Evolutionary conservation across 2,888 invertebrate species (phyloP), one percentile per base, ranked within the genome.

Genomic region (Lasioglossum calceatum): DNA sequence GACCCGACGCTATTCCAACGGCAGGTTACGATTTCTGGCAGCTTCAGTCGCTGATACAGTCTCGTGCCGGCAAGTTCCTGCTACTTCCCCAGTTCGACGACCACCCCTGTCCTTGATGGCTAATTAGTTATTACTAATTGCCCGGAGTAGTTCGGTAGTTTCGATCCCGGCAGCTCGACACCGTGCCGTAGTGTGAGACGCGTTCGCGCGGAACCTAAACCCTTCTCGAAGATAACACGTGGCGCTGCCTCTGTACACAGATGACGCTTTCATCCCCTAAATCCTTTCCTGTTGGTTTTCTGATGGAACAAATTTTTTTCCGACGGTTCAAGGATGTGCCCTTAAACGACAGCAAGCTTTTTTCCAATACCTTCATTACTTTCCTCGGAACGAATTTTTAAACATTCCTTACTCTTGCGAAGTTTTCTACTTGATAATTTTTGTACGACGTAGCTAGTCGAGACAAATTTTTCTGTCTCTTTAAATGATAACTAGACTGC

Each of bases 51-150:
- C 80, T 58, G 90, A 82, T 88, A 81, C 85, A 84, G 77, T 81
- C 79, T 36, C 76, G 58, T 67, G 27, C 61, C 70, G 4, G 61
- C 80, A 85, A 88, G 79, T 90, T 89, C 39, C 77, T 75, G 58
- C 72, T 67, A 64, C 70, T 70, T 80, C 39, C 78, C 58, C 58
- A 72, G 77, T 82, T 64, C 61, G 70, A 44, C 83, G 32, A 42
- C 67, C 61, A 73, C 32, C n/a, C 75, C 78, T 84, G 75, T 82
- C 82, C 87, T 83, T 79, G 86, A 88, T 90, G 87, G 90, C 90
- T 93, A 93, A 93, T 93, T 93, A 93, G 91, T 92, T 92, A 92
- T 92, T 88, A 90, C 92, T 92, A 93, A 93, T 93, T 93, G 90
- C 91, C 86, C 78, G 86, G 87, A 92, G 91, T 91, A 92, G 92